Evolutionary conservation across 1,140 invertebrate genomes (phyloP).

Genomic region (Apis mellifera): Amel_HAv3.1 CM009935.2:8384001-8384500

Average conservation of each 20-base stretch:
- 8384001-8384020: too few species aligned
- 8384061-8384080: background rate
- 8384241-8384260: background rate
- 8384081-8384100: background rate
- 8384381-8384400: too few species aligned
- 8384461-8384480: background rate
- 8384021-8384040: too few species aligned
- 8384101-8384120: too few species aligned
- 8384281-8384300: constrained; percentile 1
- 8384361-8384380: background rate
- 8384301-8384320: background rate
- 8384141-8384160: too few species aligned
- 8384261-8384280: background rate
- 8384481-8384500: background rate
- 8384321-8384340: constrained; percentile 1
- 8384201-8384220: background rate
- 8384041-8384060: too few species aligned
- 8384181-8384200: constrained; percentile 7
- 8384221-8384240: background rate
- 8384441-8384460: background rate
- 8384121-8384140: too few species aligned
- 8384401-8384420: too few species aligned
- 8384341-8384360: background rate
- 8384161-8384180: constrained; percentile 5
- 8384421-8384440: background rate